phyloP scores from a whole-genome alignment of 2,888 invertebrate species.

The Melanargia galathea region DNA sequence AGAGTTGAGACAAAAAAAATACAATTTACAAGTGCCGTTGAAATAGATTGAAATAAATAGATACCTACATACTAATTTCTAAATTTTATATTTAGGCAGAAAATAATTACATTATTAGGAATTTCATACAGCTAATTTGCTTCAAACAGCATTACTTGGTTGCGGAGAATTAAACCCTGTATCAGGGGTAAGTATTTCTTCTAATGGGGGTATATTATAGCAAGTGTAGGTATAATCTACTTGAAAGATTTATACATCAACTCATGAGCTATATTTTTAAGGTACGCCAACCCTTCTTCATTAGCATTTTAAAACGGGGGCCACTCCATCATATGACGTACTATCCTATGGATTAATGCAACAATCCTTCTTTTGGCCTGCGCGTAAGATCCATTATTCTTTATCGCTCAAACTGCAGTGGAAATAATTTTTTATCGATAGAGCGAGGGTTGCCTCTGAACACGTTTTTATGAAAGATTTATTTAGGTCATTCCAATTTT shows the following conservation, averaged over 20 bases:
- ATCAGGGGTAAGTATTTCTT: neutral
- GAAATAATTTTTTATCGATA: conserved; percentile 26
- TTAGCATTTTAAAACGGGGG: conserved; percentile 64
- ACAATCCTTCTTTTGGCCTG: conserved; percentile 15
- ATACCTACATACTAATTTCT: too few relatives aligned
- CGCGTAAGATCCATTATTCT: conserved; percentile 20
- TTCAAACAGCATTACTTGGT: neutral
- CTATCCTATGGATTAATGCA: conserved; percentile 24
- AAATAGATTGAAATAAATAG: too few relatives aligned
- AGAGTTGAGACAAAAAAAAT: too few relatives aligned
- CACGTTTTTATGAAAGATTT: conserved; percentile 50
- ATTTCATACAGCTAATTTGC: neutral
- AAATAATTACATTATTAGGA: neutral
- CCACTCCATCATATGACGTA: conserved; percentile 44
- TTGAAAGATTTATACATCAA: neutral
- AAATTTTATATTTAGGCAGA: too few relatives aligned
- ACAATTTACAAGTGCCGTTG: too few relatives aligned
- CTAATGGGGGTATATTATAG: neutral
- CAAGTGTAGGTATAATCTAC: neutral
- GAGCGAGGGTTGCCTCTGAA: conserved; percentile 34
- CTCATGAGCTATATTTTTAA: conserved; percentile 44
- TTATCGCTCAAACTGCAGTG: conserved; percentile 9
- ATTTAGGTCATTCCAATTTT: conserved; percentile 53
- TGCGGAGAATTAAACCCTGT: neutral
- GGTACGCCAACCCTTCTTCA: conserved; percentile 53